Conservation (phyloP, 2,113 vertebrate genomes). For the Stigmatopora nigra region DNA sequence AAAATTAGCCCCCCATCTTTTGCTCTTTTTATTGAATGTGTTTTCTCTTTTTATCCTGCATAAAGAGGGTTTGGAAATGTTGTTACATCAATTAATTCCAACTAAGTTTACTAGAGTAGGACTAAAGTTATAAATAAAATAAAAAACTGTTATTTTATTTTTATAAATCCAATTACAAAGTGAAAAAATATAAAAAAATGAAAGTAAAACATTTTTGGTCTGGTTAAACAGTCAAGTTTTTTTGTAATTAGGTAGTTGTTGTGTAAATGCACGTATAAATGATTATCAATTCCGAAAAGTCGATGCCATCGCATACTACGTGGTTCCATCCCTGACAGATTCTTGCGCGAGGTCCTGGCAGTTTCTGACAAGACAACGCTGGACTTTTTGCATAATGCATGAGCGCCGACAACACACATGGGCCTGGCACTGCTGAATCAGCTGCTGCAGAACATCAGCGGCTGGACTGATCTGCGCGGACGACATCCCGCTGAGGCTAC, state of each 20-base stretch:
- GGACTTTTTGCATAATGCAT: conserved; percentile 50
- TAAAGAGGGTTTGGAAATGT: too few species aligned
- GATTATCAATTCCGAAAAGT: neutral
- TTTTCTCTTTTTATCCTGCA: too few species aligned
- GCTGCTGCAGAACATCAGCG: conserved; percentile 18
- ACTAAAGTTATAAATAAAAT: too few species aligned
- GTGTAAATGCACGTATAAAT: neutral
- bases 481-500: conserved; percentile 3
- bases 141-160: too few species aligned
- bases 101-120: too few species aligned
- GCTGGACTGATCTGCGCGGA: conserved; percentile 18
- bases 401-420: conserved; percentile 19
- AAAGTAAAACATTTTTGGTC: too few species aligned
- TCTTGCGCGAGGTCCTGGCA: conserved; percentile 7
- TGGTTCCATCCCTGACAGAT: conserved; percentile 15
- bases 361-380: conserved; percentile 22
- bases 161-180: too few species aligned
- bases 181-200: too few species aligned
- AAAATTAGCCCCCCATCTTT: too few species aligned
- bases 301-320: neutral
- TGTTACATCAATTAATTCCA: too few species aligned
- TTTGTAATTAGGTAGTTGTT: neutral
- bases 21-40: too few species aligned
- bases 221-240: too few species aligned
- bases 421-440: conserved; percentile 50